A percentile compares a stretch with the other conserved stretches of the same genome.
Conservation (phyloP, 2,797 vertebrate species). For the Hypotaenidia philippensis region DNA sequence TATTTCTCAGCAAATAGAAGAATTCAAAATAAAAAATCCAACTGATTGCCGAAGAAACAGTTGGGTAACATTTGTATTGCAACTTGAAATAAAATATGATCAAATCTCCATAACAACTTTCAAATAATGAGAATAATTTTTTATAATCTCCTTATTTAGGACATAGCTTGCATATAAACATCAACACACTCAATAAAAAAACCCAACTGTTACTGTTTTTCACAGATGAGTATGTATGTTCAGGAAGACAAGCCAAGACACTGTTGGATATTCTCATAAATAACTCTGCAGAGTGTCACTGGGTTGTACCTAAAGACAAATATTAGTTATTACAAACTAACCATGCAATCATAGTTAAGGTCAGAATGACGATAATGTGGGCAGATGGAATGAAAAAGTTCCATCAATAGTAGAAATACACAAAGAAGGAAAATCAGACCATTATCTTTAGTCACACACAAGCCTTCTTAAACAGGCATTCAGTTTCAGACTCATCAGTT, state of each 20-base stretch:
- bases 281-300: not conserved
- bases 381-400: not conserved
- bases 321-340: not conserved
- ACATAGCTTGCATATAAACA: not conserved
- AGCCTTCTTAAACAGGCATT: not conserved
- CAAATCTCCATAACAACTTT: not conserved
- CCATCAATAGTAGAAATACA: not conserved
- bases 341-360: not conserved
- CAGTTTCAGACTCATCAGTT: not conserved
- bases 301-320: not conserved
- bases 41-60: not conserved
- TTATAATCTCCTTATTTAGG: not conserved
- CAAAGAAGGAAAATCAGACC: not conserved
- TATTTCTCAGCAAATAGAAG: not conserved
- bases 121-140: not conserved
- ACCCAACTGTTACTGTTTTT: not conserved
- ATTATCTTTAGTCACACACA: not conserved
- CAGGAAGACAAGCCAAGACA: not conserved
- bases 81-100: not conserved
- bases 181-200: not conserved
- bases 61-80: not conserved
- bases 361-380: not conserved
- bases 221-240: not conserved
- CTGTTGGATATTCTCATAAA: not conserved
- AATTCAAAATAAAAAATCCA: not conserved